Percentiles rank a stretch among this genome's conserved stretches.
phyloP scores from a whole-genome alignment of 1,140 invertebrate species.

The Dendrolimus punctatus region DNA sequence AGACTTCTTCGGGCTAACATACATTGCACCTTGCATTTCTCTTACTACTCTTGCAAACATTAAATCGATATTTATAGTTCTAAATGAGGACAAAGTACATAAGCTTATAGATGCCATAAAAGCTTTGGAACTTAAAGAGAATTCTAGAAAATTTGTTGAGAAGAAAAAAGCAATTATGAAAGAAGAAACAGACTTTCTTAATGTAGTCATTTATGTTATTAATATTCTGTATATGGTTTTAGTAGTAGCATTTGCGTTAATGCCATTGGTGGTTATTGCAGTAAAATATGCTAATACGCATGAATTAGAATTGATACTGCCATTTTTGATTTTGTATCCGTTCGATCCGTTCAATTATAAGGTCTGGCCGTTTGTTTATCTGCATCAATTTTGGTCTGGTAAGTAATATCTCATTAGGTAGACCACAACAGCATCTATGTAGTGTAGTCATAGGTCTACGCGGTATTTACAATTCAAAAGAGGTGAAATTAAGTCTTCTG shows the following conservation, averaged over 20 bases:
- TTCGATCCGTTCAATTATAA: slow-evolving; percentile 18
- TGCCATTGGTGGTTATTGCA: slow-evolving; percentile 12
- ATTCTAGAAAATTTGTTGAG: neutral
- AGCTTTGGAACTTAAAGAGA: slow-evolving; percentile 6
- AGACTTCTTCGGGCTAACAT: slow-evolving; percentile 15
- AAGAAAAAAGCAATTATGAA: slow-evolving; percentile 9
- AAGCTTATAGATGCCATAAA: slow-evolving; percentile 8
- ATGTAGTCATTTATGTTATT: slow-evolving; percentile 8
- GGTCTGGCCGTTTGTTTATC: slow-evolving; percentile 16
- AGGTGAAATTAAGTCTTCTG: no score
- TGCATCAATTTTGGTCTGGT: slow-evolving; percentile 20
- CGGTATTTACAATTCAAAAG: no score
- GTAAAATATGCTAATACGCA: slow-evolving; percentile 13
- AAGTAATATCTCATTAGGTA: slow-evolving; percentile 2
- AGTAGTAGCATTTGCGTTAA: slow-evolving; percentile 10
- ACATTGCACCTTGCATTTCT: slow-evolving; percentile 16
- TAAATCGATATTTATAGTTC: slow-evolving; percentile 10
- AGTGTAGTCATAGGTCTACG: no score
- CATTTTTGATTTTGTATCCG: slow-evolving; percentile 18
- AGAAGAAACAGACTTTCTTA: slow-evolving; percentile 13
- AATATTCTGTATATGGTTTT: slow-evolving; percentile 4
- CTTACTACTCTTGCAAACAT: slow-evolving; percentile 8
- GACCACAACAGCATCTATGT: no score
- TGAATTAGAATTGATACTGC: slow-evolving; percentile 12
- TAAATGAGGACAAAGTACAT: slow-evolving; percentile 9